Percentiles rank a stretch among this genome's conserved stretches.
Conservation (phyloP, 1,140 invertebrate species). For the Drosophila dunni region DNA sequence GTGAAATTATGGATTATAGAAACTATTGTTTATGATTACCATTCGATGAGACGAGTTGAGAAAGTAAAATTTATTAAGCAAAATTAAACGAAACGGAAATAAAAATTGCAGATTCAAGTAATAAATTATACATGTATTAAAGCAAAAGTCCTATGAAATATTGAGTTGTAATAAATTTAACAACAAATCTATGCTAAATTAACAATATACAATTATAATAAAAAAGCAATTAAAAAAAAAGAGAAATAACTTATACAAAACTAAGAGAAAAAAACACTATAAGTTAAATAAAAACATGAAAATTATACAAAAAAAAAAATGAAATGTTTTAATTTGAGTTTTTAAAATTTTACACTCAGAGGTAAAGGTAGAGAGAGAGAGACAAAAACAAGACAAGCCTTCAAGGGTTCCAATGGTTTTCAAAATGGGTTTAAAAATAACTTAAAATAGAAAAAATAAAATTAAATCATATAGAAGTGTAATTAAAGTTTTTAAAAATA, state of each 20-base stretch:
- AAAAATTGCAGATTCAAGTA: slow-evolving; percentile 16
- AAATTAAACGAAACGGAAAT: slow-evolving; percentile 9
- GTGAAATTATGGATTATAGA: slow-evolving; percentile 56
- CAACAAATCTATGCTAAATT: slow-evolving; percentile 41
- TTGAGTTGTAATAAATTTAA: slow-evolving; percentile 54
- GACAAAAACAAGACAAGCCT: no score
- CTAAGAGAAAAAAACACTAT: slow-evolving; percentile 47
- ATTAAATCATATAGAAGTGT: no score
- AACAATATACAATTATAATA: slow-evolving; percentile 44
- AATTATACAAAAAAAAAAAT: slow-evolving; percentile 40
- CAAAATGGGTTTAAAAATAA: no score
- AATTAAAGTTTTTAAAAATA: no score
- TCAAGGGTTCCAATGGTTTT: no score
- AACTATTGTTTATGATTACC: slow-evolving; percentile 59
- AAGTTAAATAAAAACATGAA: slow-evolving; percentile 72
- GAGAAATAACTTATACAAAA: slow-evolving; percentile 33
- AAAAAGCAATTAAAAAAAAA: slow-evolving; percentile 45
- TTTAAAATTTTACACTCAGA: no score
- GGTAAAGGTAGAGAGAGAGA: no score
- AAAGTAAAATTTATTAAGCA: slow-evolving; percentile 3
- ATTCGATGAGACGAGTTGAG: slow-evolving; percentile 35
- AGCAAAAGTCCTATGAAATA: slow-evolving; percentile 68
- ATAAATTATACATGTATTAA: slow-evolving; percentile 53
- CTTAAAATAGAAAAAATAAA: no score
- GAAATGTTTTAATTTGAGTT: neutral